A percentile compares a stretch with the other conserved stretches of the same genome.
These are phyloP conservation scores for Myzus persicae DNA, from an alignment of 1,140 invertebrate species.

Conservation along the genomic window DNA sequence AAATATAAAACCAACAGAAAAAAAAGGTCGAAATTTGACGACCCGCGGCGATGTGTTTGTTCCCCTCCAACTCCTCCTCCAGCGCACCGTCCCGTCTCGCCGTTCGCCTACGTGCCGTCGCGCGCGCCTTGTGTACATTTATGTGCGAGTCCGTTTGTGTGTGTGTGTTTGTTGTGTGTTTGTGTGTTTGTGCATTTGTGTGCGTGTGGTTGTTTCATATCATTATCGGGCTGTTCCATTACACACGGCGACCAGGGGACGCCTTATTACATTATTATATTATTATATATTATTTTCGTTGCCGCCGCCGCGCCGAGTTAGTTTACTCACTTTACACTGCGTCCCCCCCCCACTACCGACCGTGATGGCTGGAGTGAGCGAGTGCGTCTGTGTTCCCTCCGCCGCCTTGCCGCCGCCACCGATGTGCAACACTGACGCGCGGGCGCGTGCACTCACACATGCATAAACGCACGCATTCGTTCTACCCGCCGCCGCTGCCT, in stretches of 20 bases:
- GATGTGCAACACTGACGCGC: background rate
- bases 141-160: background rate
- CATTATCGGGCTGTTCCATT: constrained; percentile 50
- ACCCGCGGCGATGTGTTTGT: constrained; percentile 27
- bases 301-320: constrained; percentile 22
- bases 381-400: background rate
- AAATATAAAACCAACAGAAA: background rate
- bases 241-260: constrained; percentile 43
- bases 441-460: background rate
- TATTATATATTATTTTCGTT: constrained; percentile 33
- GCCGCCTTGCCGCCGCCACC: background rate
- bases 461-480: background rate
- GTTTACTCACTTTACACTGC: constrained; percentile 20
- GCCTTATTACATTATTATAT: constrained; percentile 47
- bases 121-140: background rate
- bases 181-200: background rate
- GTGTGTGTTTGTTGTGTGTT: background rate
- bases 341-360: background rate
- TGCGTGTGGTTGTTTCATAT: constrained; percentile 35
- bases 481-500: background rate
- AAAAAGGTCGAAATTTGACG: constrained; percentile 44
- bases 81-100: too few relatives aligned
- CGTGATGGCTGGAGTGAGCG: background rate
- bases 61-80: background rate
- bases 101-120: constrained; percentile 20